These are phyloP conservation scores for Brachionus calyciflorus DNA, from an alignment of 1,140 invertebrate genomes.

Conservation along the genomic window DNA sequence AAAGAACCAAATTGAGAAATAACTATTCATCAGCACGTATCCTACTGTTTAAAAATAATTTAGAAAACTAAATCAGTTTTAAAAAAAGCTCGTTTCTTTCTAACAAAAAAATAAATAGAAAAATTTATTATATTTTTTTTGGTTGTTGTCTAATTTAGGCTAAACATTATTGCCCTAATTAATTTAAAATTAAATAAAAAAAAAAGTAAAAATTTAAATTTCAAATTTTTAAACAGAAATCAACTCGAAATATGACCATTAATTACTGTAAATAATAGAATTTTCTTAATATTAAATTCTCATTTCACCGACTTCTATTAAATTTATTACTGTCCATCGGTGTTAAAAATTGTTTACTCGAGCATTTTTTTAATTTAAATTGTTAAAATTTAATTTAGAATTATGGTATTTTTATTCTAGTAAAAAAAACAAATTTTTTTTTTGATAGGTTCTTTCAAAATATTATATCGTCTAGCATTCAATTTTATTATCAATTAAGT, in stretches of 20 bases:
- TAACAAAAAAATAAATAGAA: too few species aligned
- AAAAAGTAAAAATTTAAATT: background rate
- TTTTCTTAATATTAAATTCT: background rate
- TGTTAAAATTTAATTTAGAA: constrained; percentile 18
- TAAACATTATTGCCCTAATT: background rate
- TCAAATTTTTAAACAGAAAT: background rate
- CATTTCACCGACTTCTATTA: background rate
- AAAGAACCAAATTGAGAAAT: too few species aligned
- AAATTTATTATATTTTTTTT: too few species aligned
- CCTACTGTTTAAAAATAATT: too few species aligned
- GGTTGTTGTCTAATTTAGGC: too few species aligned
- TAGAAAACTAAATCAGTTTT: too few species aligned
- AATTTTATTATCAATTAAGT: constrained; percentile 42
- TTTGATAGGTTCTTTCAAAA: background rate
- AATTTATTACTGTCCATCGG: background rate
- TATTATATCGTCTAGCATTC: constrained; percentile 31
- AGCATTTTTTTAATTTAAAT: constrained; percentile 33
- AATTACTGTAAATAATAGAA: constrained; percentile 34
- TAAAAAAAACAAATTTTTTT: background rate
- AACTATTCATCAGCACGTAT: too few species aligned
- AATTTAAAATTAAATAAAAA: background rate
- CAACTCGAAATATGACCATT: constrained; percentile 1
- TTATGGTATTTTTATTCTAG: constrained; percentile 23
- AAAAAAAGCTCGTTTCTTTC: too few species aligned
- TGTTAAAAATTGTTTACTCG: constrained; percentile 36